Percentiles rank a stretch among this genome's conserved stretches.
phyloP scores from a whole-genome alignment of 2,888 invertebrate species.

The Lithophane socia region DNA sequence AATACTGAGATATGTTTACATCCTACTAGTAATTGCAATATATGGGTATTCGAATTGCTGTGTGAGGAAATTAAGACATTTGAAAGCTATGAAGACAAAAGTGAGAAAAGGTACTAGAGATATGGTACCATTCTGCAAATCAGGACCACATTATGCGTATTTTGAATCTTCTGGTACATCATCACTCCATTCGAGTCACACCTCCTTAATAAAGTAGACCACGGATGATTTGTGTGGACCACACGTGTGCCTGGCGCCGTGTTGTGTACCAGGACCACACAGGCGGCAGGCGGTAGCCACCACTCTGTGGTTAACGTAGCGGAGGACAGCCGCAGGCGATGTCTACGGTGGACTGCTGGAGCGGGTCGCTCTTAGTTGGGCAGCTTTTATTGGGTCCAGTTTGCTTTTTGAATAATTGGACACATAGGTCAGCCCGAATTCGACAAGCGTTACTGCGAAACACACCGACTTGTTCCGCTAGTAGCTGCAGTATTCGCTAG shows the following conservation, averaged over 20 bases:
- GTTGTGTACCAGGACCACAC: conserved; percentile 82
- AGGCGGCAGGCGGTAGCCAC: conserved; percentile 79
- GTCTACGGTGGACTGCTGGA: conserved; percentile 25
- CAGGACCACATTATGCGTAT: not conserved
- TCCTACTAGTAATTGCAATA: conserved; percentile 18
- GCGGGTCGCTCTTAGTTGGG: conserved; percentile 19
- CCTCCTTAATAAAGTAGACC: conserved; percentile 30
- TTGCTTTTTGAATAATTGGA: not conserved
- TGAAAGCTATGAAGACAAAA: not conserved
- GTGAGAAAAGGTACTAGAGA: too few species aligned
- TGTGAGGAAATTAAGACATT: not conserved
- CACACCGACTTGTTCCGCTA: not conserved
- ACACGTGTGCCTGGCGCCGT: conserved; percentile 64
- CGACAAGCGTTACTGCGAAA: not conserved
- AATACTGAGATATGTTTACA: not conserved
- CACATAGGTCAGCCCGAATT: not conserved
- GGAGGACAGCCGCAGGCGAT: conserved; percentile 64
- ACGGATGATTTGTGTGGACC: conserved; percentile 64
- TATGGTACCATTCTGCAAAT: not conserved
- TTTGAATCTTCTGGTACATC: conserved; percentile 13
- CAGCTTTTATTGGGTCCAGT: conserved; percentile 16
- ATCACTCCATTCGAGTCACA: conserved; percentile 37
- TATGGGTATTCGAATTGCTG: not conserved
- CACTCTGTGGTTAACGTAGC: conserved; percentile 72
- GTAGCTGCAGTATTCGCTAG: not conserved